Conservation (phyloP, 2,888 invertebrate genomes). For the Caenorhabditis uteleia region DNA sequence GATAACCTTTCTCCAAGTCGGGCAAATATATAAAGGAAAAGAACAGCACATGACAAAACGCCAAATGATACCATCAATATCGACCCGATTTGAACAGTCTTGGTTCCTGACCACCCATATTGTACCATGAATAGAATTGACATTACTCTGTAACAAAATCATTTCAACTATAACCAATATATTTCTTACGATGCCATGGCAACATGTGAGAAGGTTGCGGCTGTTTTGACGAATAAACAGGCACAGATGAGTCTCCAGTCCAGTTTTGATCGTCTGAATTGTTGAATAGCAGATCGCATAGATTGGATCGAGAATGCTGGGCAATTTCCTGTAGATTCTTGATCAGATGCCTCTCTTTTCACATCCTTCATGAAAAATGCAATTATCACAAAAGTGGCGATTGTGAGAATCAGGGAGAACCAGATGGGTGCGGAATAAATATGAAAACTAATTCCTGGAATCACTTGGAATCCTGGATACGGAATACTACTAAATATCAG, state of each 20-base stretch:
- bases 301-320: too few species aligned
- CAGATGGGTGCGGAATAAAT: conserved; percentile 60
- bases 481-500: conserved; percentile 48
- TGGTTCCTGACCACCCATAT: conserved; percentile 39
- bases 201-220: conserved; percentile 30
- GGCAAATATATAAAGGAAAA: conserved; percentile 30
- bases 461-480: conserved; percentile 48
- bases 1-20: conserved; percentile 23
- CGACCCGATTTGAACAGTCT: conserved; percentile 31
- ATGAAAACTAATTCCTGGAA: conserved; percentile 42
- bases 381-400: conserved; percentile 17
- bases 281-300: conserved; percentile 11
- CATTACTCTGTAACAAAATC: conserved; percentile 9
- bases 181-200: conserved; percentile 37
- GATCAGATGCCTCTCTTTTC: conserved; percentile 1
- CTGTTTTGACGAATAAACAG: conserved; percentile 29
- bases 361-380: conserved; percentile 23
- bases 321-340: too few species aligned
- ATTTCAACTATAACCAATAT: too few species aligned
- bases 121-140: conserved; percentile 35
- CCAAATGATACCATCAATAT: conserved; percentile 33
- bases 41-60: conserved; percentile 22
- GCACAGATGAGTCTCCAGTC: conserved; percentile 27
- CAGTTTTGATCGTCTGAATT: neutral
- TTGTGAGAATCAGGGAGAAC: conserved; percentile 28